Percentiles rank a stretch among this genome's conserved stretches.
phyloP scores from a whole-genome alignment of 2,113 vertebrate genomes.

The Irena cyanogastra region DNA sequence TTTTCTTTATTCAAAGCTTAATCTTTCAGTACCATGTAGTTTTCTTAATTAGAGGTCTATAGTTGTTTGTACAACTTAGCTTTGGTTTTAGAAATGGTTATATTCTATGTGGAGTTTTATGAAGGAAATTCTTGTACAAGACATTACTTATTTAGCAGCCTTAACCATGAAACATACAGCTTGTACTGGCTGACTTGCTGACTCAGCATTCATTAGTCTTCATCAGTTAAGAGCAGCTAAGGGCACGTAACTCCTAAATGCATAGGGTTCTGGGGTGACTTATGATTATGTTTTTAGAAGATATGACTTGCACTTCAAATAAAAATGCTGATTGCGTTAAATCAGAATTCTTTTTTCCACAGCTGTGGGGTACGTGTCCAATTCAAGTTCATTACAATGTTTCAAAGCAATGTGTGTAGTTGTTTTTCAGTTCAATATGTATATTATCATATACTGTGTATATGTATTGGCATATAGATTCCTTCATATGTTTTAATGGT shows the following conservation, averaged over 20 bases:
- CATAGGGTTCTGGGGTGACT: neutral
- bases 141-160: neutral
- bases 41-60: neutral
- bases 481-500: neutral
- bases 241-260: neutral
- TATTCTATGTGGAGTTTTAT: neutral
- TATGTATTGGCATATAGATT: neutral
- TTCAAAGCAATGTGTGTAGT: neutral
- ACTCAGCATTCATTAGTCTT: neutral
- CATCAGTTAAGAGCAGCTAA: neutral
- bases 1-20: neutral
- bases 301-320: neutral
- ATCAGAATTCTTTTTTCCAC: neutral
- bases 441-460: neutral
- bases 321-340: neutral
- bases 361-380: neutral
- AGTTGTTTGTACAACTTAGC: neutral
- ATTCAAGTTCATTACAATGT: neutral
- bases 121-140: neutral
- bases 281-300: neutral
- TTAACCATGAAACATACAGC: neutral
- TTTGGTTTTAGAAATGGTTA: rapidly evolving
- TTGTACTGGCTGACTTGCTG: neutral
- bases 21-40: neutral
- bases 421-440: neutral